Conservation (phyloP, 2,888 invertebrate species). For the Lordiphosa fenestrarum region DNA sequence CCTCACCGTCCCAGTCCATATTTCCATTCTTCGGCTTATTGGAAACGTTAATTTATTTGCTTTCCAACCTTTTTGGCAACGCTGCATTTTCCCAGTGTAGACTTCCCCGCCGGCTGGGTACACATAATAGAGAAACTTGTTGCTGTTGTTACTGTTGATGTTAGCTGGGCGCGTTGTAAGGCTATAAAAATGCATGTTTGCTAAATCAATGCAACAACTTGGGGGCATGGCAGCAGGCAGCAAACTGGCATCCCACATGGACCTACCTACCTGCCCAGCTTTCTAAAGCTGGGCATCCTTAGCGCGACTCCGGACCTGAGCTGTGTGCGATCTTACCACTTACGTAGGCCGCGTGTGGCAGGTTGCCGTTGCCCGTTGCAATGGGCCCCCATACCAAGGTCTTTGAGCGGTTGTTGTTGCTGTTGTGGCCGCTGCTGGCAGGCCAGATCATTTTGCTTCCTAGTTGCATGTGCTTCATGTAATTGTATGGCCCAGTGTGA, state of each 20-base stretch:
- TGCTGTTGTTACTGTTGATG: conserved; percentile 42
- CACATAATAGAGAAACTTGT: conserved; percentile 76
- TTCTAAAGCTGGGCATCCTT: conserved; percentile 67
- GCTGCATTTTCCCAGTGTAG: conserved; percentile 18
- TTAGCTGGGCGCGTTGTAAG: conserved; percentile 68
- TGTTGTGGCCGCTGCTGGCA: conserved; percentile 46
- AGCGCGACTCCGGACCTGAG: conserved; percentile 43
- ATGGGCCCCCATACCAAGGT: conserved; percentile 66
- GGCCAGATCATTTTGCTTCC: conserved; percentile 75
- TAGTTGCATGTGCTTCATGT: conserved; percentile 64
- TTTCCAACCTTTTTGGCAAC: conserved; percentile 2
- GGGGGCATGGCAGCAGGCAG: conserved; percentile 65
- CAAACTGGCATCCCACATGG: conserved; percentile 59
- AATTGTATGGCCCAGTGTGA: conserved; percentile 53
- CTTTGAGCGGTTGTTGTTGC: conserved; percentile 43
- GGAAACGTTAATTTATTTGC: not conserved
- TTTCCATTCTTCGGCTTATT: too few relatives aligned
- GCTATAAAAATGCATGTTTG: conserved; percentile 75
- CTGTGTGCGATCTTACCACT: conserved; percentile 76
- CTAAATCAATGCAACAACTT: conserved; percentile 77
- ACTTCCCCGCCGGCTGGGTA: conserved; percentile 62
- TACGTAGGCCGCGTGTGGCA: conserved; percentile 75
- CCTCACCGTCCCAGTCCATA: too few relatives aligned
- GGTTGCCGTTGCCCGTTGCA: conserved; percentile 60
- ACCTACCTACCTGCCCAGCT: conserved; percentile 61